Percentiles rank a stretch among this genome's conserved stretches.
Conservation (phyloP, 2,113 vertebrate species). For the Ageneiosus marmoratus region DNA sequence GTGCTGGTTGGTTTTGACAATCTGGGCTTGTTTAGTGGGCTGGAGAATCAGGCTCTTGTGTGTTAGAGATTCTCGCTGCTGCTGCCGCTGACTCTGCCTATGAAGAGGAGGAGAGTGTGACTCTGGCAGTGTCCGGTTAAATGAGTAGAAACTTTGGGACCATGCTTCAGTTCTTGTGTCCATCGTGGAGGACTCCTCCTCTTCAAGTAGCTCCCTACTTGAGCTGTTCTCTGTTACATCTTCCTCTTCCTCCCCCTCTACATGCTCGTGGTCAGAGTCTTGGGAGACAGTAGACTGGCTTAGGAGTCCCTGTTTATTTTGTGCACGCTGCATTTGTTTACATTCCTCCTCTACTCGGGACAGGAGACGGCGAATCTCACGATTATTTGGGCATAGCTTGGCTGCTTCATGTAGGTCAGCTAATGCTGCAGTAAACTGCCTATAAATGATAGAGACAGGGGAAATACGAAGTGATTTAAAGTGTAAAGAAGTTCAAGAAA, state of each 20-base stretch:
- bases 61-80: conserved; percentile 71
- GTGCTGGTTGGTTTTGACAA: conserved; percentile 93
- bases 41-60: conserved; percentile 83
- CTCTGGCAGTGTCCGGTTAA: conserved; percentile 72
- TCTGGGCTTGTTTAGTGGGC: conserved; percentile 92
- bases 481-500: neutral
- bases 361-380: conserved; percentile 88
- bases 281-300: conserved; percentile 54
- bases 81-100: conserved; percentile 68
- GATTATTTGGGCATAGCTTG: conserved; percentile 89
- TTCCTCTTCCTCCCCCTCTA: conserved; percentile 61
- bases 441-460: conserved; percentile 55
- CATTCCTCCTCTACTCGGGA: conserved; percentile 93
- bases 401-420: conserved; percentile 88
- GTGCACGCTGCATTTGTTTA: conserved; percentile 86
- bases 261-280: conserved; percentile 81
- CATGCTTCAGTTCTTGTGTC: conserved; percentile 66
- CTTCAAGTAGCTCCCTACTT: conserved; percentile 59
- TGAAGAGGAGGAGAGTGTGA: conserved; percentile 68
- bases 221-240: conserved; percentile 57
- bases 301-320: conserved; percentile 71
- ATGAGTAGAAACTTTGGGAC: conserved; percentile 65
- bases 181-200: conserved; percentile 63
- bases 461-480: neutral
- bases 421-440: conserved; percentile 88